Base-by-base conservation (phyloP, 2,113 vertebrate species). In the Panthera uncia region DNA sequence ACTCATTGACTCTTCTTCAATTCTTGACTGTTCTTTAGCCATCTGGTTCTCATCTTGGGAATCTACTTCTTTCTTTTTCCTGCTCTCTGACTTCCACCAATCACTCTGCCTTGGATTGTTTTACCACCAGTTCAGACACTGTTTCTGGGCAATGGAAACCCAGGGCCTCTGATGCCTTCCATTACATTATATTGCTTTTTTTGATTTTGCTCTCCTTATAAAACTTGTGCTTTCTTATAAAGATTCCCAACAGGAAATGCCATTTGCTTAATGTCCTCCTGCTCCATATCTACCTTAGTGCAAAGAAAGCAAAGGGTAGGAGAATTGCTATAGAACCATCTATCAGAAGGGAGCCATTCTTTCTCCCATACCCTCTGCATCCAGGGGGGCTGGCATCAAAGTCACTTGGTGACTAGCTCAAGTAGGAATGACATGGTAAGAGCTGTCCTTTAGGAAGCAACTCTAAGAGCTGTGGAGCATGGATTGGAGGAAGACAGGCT, bases 31-130 rank as follows among this genome's bases (percentile, higher is more conserved):
- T 95, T 52, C 78, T 94, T 55, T 57, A 93, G 71, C 36, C 79
- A 87, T 90, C 78, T 93, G 86, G 50, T 93, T 96, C 85, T 97
- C 82, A 93, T 83, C 45, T 41, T 66, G 38, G 92, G 74, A 93
- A 76, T 90, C n/a, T 52, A 79, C 48, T 27, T 84, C 19, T 76
- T 45, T 86, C n/a, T 73, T 95, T 90, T 73, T 86, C n/a, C 50
- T 92, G n/a, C 63, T 93, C 45, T 96, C 65, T 89, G 57, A 36
- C 41, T 89, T 82, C 81, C 38, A 93, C 50, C 61, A 93, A n/a
- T 95, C 78, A 80, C 23, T 86, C 45, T 41, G 81, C 50, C n/a
- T 96, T 85, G 83, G 91, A 94, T 52, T 41, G 50, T 69, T 88
- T 97, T 84, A 92, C 50, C 74, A 92, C 45, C 45, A 96, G 33